These are phyloP conservation scores for Phocides pigmalion DNA, from an alignment of 1,140 invertebrate species.

Conservation along the genomic window DNA sequence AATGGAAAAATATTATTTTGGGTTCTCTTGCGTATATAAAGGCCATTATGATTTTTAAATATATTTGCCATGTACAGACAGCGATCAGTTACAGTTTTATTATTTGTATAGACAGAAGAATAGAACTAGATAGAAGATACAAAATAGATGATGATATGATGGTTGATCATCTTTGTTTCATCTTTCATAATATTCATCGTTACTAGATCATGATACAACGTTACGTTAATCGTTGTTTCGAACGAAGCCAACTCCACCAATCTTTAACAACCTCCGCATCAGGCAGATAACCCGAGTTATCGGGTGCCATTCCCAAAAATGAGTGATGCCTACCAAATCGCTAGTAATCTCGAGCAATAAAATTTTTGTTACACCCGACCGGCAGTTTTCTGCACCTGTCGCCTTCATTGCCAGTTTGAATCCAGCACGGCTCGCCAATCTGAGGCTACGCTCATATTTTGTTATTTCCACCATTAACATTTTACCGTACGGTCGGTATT, in stretches of 20 bases:
- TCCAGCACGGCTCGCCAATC: slow-evolving; percentile 42
- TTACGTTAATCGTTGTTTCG: no score
- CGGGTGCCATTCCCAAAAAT: slow-evolving; percentile 25
- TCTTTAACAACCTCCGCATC: background rate
- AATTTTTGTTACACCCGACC: slow-evolving; percentile 51
- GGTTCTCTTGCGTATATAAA: no score
- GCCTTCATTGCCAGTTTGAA: slow-evolving; percentile 45
- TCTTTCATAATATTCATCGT: no score
- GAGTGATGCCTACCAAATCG: slow-evolving; percentile 50
- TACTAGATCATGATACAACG: no score
- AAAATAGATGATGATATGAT: no score
- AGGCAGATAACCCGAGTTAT: slow-evolving; percentile 14
- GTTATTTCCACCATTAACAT: slow-evolving; percentile 48
- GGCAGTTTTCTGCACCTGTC: slow-evolving; percentile 57
- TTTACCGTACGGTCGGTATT: slow-evolving; percentile 40
- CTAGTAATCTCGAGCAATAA: slow-evolving; percentile 58
- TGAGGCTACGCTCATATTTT: slow-evolving; percentile 43
- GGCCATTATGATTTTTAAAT: no score
- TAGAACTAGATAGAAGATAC: no score
- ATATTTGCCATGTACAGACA: no score
- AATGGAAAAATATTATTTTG: no score
- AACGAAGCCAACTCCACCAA: background rate
- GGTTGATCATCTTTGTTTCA: no score
- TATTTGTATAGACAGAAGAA: no score
- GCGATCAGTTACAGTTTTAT: no score